These are phyloP conservation scores for Machimus rusticus DNA, from an alignment of 2,888 invertebrate genomes.

Conservation along the genomic window DNA sequence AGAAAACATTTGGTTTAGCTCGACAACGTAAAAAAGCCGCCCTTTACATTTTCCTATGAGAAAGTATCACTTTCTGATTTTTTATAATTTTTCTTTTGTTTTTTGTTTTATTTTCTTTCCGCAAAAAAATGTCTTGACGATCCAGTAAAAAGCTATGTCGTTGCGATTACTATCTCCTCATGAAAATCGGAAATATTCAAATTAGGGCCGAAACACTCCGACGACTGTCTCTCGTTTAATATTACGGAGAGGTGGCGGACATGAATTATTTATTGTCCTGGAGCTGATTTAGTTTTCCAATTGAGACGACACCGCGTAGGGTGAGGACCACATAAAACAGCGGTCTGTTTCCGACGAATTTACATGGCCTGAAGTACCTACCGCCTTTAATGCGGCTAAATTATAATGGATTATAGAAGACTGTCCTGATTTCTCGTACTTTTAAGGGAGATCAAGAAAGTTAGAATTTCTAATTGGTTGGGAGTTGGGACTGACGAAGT, in stretches of 20 bases:
- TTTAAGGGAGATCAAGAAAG: not conserved
- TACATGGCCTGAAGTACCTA: not conserved
- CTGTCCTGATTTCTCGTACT: not conserved
- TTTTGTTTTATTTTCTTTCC: not conserved
- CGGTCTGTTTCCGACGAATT: not conserved
- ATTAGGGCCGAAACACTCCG: not conserved
- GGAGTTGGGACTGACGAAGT: not conserved
- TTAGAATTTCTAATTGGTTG: not conserved
- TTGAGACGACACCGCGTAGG: not conserved
- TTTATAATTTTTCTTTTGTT: no score
- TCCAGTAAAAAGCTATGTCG: not conserved
- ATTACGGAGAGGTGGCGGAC: not conserved
- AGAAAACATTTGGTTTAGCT: not conserved
- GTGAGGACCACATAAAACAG: not conserved
- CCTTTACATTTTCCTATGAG: not conserved
- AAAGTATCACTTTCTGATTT: not conserved
- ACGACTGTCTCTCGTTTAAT: not conserved
- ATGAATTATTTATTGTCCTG: slow-evolving; percentile 12
- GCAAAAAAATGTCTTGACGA: not conserved
- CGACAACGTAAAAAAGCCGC: not conserved
- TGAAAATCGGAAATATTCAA: not conserved
- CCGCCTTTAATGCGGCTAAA: not conserved
- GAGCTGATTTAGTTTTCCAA: not conserved
- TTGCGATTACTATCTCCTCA: not conserved
- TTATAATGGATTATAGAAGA: not conserved